Evolutionary conservation across 2,113 vertebrate genomes (phyloP).

Genomic region (Paedocypris sp.): DNA sequence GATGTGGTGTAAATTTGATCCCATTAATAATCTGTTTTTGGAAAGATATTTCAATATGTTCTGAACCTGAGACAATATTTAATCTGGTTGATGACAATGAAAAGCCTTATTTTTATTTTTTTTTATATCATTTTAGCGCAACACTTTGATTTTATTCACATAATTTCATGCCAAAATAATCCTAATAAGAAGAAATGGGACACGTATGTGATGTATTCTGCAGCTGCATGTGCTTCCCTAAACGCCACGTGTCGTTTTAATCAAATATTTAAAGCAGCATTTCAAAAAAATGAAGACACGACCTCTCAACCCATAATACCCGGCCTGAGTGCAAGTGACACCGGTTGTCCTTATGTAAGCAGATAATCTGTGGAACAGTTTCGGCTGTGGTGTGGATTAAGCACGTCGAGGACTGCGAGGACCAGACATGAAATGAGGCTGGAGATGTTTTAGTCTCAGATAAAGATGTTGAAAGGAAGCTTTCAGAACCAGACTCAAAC

Average conservation of each 20-base stretch:
- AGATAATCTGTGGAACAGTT: slow-evolving; percentile 25
- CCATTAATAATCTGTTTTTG: too few relatives aligned
- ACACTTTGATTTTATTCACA: too few relatives aligned
- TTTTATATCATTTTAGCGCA: too few relatives aligned
- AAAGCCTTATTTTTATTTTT: too few relatives aligned
- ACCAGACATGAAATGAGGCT: slow-evolving; percentile 22
- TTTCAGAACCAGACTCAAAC: background rate
- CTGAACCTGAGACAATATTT: too few relatives aligned
- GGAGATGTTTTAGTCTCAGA: background rate
- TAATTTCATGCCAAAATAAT: too few relatives aligned
- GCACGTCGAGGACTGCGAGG: background rate
- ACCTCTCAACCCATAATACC: slow-evolving; percentile 2
- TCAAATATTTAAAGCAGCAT: background rate
- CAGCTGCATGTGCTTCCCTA: background rate
- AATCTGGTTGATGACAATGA: too few relatives aligned
- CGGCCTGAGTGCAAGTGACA: background rate
- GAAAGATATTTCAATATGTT: too few relatives aligned
- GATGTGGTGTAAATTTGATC: too few relatives aligned
- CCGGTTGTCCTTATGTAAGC: slow-evolving; percentile 27
- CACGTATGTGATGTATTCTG: background rate
- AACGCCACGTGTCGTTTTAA: background rate
- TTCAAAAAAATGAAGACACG: background rate
- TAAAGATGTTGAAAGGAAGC: too few relatives aligned
- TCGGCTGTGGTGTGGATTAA: slow-evolving; percentile 3
- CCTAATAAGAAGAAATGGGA: too few relatives aligned